Conservation (phyloP, 2,113 vertebrate species). For the Grus americana region DNA sequence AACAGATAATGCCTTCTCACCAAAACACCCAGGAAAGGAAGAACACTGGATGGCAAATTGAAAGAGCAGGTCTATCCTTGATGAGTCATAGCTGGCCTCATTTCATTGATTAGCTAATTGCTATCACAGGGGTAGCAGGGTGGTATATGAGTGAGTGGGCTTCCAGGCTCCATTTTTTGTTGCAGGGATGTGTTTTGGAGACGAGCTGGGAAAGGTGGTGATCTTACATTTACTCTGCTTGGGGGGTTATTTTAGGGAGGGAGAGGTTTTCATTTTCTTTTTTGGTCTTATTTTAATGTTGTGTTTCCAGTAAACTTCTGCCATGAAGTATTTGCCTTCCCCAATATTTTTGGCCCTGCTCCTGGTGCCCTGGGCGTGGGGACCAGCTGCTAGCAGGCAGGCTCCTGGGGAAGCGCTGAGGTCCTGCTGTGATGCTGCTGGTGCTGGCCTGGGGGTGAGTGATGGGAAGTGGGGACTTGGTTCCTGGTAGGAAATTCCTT, state of each 20-base stretch:
- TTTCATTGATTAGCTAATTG: conserved; percentile 24
- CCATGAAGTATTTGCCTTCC: neutral
- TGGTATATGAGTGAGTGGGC: neutral
- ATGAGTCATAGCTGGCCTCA: neutral
- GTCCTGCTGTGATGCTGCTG: neutral
- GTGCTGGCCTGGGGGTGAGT: neutral
- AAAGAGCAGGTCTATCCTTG: neutral
- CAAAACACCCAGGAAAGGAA: neutral
- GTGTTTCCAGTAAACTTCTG: neutral
- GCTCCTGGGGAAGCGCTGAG: neutral
- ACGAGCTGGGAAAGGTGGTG: neutral
- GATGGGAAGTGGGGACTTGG: rapidly evolving
- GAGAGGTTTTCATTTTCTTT: rapidly evolving
- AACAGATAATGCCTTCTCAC: neutral
- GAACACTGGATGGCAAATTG: neutral
- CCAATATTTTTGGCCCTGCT: neutral
- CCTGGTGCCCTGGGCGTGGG: neutral
- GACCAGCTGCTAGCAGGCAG: neutral
- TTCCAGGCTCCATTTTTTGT: rapidly evolving
- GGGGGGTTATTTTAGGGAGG: neutral
- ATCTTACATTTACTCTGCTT: rapidly evolving
- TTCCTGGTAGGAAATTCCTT: neutral
- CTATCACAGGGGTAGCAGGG: neutral
- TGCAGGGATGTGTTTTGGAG: neutral
- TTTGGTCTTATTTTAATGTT: neutral